Base-by-base conservation (phyloP, 2,113 vertebrate genomes). In the Anarrhichthys ocellatus region DNA sequence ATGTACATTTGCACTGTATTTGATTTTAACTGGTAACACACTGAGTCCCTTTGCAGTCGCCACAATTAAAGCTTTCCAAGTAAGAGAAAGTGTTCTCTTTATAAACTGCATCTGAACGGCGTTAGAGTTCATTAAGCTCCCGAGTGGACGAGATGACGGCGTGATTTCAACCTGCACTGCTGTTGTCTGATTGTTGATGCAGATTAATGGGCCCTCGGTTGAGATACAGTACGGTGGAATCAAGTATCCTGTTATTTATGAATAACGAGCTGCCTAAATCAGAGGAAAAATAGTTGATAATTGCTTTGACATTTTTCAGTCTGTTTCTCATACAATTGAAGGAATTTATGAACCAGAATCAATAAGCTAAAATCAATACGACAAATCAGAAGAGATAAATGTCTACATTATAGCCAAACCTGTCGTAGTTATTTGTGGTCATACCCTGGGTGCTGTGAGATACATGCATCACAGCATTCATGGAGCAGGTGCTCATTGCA, bases 401-500 rank as follows among this genome's bases (percentile, higher is more conserved):
- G 7, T 46, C 38, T 44, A 27, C 27, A 40, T 24, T 40, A 42
- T 56, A 9, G 70, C 9, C 17, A 44, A 14, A 10, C 36, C 5
- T 29, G n/a, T 27, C 7, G 70, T 40, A 15, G 15, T 32, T 29
- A 1, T 42, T 15, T 73, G 2, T 32, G 38, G 15, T 62, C 24
- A n/a, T 20, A 14, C 14, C 27, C 42, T 2, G 4, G 15, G 40
- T 67, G 40, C 38, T 66, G 18, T 20, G 18, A 20, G 20, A n/a
- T 6, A 38, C 11, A 65, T 14, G 40, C n/a, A 65, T 14, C 8
- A 10, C 5, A 9, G n/a, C 46, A 6, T 65, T 65, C 46, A 48
- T 0, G 2, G 50, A 27, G 24, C 10, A 5, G n/a, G 10, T 17
- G 13, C 29, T 59, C 5, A 29, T 29, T 59, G 56, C 56, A 59